Evolutionary conservation across 2,113 vertebrate genomes (phyloP), one percentile per base, ranked within the genome.

Genomic region (Pseudopodoces humilis): DNA sequence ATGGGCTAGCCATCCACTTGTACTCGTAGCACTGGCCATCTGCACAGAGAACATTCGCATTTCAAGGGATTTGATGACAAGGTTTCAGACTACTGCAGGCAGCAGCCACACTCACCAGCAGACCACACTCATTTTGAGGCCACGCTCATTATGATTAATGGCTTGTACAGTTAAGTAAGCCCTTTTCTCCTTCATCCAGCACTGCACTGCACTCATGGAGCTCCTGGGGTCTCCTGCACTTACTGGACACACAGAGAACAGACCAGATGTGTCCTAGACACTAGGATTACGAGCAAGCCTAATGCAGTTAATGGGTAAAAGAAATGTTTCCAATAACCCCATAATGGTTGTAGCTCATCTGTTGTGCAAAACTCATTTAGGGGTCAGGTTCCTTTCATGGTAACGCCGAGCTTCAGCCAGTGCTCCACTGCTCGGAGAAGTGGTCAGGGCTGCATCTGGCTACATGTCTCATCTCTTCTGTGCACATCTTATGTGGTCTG

Each of bases 21-120:
- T 99, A 99, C 67, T 99, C 98, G 28, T 98, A 99, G 86, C 99
- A 99, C 63, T 99, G 98, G 5, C 99, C 99, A 83, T 98, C 99
- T 99, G 96, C 47, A 91, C 30, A 87, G 81, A 96, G 49, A 97
- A 47, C 55, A 96, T 37, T 22, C 8, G 7, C 24, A 35, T 67
- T 31, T 77, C 62, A 85, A 55, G 22, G 49, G 17, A 47, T 56
- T 0, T 17, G 23, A 33, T 64, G 15, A 28, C 13, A 53, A 71
- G 30, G 30, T 24, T 70, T 88, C 41, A 74, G n/a, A n/a, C 10
- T 44, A 28, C 30, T 28, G 31, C 1, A 5, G 18, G 50, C 4
- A 13, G 46, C 58, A 91, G 44, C 12, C 27, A 62, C 52, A 6
- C 41, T 60, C 65, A 37, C 56, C 35, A 63, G 18, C 18, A 71